Base-by-base conservation (phyloP, 2,888 invertebrate genomes). In the Philhelius pedissequus region DNA sequence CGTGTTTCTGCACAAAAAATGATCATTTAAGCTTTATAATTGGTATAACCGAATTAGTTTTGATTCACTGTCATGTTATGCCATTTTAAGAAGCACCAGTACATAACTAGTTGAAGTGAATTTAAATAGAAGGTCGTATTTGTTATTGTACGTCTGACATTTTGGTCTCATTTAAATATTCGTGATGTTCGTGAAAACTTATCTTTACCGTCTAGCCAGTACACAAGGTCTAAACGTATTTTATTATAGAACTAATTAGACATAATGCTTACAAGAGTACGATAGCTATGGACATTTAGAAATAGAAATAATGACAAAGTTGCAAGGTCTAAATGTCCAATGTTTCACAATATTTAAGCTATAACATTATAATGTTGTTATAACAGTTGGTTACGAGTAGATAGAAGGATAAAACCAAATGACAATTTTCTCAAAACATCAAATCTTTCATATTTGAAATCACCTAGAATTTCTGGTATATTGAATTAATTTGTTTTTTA, bases 141-240 rank as follows among this genome's bases (percentile, higher is more conserved):
- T 15, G n/a, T n/a, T n/a, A n/a, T n/a, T n/a, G n/a, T n/a, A n/a
- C 56, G 22, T 40, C 8, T 78, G 73, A 58, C 78, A 71, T 60
- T 78, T 78, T 64, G 4, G 2, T 50, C 30, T 58, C 20, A 71
- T 78, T 78, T 50, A 58, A 56, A 78, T 71, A 66, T 56, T 77
- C 70, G 54, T 69, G 69, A 56, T 75, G 3, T 27, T 48, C n/a
- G n/a, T 22, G 18, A 0, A 38, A n/a, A 6, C 60, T 52, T 35
- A 70, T 62, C 54, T 62, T 1, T 18, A 2, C 6, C 13, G 35
- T 38, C 38, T 11, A 22, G 38, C 4, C 38, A 43, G 38, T 43
- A 43, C 52, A 43, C 52, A 52, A 52, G 69, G n/a, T 43, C 15
- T 25, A 25, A 54, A 25, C 30, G 13, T 48, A 22, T 48, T 22